These are phyloP conservation scores for Premnoplex brunnescens DNA, from an alignment of 2,797 vertebrate genomes.

Conservation along the genomic window DNA sequence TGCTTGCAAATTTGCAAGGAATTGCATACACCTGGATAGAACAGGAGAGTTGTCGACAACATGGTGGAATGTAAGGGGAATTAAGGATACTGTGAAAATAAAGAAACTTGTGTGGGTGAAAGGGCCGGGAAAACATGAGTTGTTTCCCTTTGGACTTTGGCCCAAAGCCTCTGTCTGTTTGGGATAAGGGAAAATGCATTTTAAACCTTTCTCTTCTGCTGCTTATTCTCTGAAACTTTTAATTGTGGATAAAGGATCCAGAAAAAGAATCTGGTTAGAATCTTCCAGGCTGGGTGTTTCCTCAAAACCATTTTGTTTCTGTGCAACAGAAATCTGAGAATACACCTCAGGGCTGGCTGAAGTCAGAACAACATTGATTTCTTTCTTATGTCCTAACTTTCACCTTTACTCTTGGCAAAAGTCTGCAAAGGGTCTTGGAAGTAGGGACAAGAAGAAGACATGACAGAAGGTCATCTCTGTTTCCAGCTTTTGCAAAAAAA, in stretches of 20 bases:
- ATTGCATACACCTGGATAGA: not conserved
- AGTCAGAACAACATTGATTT: not conserved
- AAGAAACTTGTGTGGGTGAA: not conserved
- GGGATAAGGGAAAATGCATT: not conserved
- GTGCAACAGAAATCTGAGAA: not conserved
- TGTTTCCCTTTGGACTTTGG: not conserved
- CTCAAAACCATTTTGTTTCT: not conserved
- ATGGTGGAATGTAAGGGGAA: not conserved
- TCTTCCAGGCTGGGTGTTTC: not conserved
- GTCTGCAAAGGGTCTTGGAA: not conserved
- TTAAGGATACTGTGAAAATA: not conserved
- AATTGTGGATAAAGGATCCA: not conserved
- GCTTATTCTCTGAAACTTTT: not conserved
- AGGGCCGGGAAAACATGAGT: not conserved
- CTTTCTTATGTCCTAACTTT: not conserved
- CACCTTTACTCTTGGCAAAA: not conserved
- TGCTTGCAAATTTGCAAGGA: not conserved
- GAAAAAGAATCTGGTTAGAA: not conserved
- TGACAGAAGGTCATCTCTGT: not conserved
- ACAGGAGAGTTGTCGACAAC: accelerated
- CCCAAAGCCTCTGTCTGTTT: not conserved
- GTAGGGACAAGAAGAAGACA: not conserved
- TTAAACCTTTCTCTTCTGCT: not conserved
- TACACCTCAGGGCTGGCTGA: not conserved
- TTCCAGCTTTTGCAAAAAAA: not conserved